Evolutionary conservation across 1,140 invertebrate genomes (phyloP).

Genomic region (Pteromalus puparum): DNA sequence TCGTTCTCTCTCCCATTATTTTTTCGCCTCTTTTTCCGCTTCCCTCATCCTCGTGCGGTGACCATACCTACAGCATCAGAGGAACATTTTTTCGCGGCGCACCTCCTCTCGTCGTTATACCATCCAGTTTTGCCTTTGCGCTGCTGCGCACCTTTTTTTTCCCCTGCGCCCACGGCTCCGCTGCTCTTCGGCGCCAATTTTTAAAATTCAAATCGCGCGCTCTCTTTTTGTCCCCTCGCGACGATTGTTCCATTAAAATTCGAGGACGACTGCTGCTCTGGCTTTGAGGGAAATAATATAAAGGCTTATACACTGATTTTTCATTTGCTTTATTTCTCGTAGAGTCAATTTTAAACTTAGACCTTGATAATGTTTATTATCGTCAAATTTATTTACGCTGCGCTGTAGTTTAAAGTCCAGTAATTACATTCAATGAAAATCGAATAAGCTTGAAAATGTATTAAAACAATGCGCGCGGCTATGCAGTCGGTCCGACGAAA

Average conservation of each 20-base stretch:
- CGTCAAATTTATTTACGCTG: too few species aligned
- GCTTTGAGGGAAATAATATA: too few species aligned
- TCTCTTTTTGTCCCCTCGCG: background rate
- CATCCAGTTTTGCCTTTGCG: background rate
- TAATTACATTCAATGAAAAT: background rate
- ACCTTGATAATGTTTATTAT: too few species aligned
- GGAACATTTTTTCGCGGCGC: background rate
- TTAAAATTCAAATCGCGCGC: slow-evolving; percentile 7
- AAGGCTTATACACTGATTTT: too few species aligned
- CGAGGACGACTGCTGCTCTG: background rate
- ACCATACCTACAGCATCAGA: background rate
- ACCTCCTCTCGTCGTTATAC: background rate
- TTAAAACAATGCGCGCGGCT: background rate
- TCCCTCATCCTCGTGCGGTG: too few species aligned
- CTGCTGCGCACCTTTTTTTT: background rate
- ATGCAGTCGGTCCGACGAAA: background rate
- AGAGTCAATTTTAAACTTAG: background rate
- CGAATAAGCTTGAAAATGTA: background rate
- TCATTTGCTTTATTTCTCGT: too few species aligned
- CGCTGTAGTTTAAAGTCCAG: too few species aligned
- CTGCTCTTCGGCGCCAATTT: background rate
- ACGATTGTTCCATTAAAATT: background rate
- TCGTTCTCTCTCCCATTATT: background rate
- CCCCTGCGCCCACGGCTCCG: background rate
- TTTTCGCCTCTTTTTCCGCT: background rate